Base-by-base conservation (phyloP, 2,888 invertebrate species). In the Eupithecia subfuscata region DNA sequence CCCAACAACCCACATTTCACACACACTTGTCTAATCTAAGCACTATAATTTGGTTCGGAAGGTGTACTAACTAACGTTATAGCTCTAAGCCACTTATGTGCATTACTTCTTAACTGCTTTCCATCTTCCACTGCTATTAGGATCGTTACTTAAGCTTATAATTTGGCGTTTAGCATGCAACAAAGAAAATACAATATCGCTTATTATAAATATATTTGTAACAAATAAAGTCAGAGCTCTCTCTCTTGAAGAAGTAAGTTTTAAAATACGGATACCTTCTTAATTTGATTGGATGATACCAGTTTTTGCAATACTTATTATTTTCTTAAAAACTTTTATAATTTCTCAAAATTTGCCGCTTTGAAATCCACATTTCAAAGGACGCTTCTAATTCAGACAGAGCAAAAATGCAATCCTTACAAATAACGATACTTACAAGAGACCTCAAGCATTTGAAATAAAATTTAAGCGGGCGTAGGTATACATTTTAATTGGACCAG, bases 21-120 rank as follows among this genome's bases (percentile, higher is more conserved):
- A 37, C 65, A 67, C n/a, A 67, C 65, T 67, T 67, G 65, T 37
- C 65, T 37, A 67, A 22, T 34, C n/a, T n/a, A 37, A 67, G 65
- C 65, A 37, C 65, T 67, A 67, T 67, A 37, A 67, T 67, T 67
- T 34, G n/a, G 11, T 67, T 34, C 40, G 11, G n/a, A 67, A 65
- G 30, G 65, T 34, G 30, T 63, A 14, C 22, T 64, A 18, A 65
- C 37, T n/a, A 56, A n/a, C n/a, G 25, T 60, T 14, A 12, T 56
- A 25, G 25, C 22, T 25, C 5, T 40, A n/a, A 67, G 34, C 65
- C 11, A 37, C n/a, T 67, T 67, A 67, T 67, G 40, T 37, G 37
- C 40, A n/a, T n/a, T 67, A 67, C 34, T 37, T n/a, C 40, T 11
- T 37, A n/a, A 34, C n/a, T 11, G 37, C 18, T 40, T 67, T 40